phyloP scores from a whole-genome alignment of 2,888 invertebrate species.

The Rotaria magnacalcarata region DNA sequence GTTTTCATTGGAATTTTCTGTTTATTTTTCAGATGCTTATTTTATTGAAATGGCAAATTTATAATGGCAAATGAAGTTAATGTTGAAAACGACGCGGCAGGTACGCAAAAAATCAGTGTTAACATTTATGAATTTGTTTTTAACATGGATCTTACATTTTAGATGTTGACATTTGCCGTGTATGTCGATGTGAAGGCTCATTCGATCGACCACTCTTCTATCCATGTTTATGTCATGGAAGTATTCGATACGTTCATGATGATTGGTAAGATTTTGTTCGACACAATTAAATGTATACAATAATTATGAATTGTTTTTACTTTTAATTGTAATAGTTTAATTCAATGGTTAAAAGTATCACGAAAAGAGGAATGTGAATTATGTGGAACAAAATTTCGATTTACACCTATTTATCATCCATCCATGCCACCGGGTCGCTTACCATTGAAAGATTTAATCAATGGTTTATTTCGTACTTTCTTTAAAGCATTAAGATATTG shows the following conservation, averaged over 20 bases:
- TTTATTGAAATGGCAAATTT: not conserved
- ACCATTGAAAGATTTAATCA: conserved; percentile 83
- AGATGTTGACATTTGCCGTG: conserved; percentile 79
- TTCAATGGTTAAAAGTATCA: conserved; percentile 98
- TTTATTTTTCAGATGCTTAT: not conserved
- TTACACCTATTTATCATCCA: conserved; percentile 97
- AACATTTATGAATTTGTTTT: not conserved
- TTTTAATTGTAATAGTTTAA: conserved; percentile 65
- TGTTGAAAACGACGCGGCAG: not conserved
- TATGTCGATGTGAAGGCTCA: conserved; percentile 88
- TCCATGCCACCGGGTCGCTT: conserved; percentile 91
- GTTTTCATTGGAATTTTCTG: not conserved
- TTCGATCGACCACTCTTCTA: conserved; percentile 88
- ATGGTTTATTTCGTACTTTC: conserved; percentile 80
- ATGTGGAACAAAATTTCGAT: conserved; percentile 92
- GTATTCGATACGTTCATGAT: conserved; percentile 97
- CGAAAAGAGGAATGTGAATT: conserved; percentile 96
- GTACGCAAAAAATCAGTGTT: not conserved
- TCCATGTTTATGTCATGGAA: conserved; percentile 97
- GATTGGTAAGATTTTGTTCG: conserved; percentile 65
- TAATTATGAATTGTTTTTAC: not conserved
- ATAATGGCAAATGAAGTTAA: conserved; percentile 13
- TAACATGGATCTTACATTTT: not conserved
- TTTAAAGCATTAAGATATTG: conserved; percentile 88
- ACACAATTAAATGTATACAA: too few species aligned